Evolutionary conservation across 2,888 invertebrate genomes (phyloP).

Genomic region (Ceraclea dissimilis): DNA sequence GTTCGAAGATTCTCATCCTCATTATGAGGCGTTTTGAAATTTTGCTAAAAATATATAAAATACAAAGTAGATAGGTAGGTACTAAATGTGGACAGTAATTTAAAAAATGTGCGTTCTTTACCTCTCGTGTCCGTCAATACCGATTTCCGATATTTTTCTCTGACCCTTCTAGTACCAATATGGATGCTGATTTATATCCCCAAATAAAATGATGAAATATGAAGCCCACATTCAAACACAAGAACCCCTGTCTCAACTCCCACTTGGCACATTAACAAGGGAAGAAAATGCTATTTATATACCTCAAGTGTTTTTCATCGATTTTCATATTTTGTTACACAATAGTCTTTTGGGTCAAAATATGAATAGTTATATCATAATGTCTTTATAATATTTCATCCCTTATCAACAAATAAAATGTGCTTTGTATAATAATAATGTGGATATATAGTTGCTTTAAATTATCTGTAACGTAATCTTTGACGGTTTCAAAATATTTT

Average conservation of each 20-base stretch:
- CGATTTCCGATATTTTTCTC: not conserved
- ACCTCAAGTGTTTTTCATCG: not conserved
- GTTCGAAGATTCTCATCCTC: too few species aligned
- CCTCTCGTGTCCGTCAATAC: conserved; percentile 13
- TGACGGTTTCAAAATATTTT: too few species aligned
- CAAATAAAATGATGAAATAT: conserved; percentile 22
- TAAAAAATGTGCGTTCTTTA: not conserved
- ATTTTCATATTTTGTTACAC: not conserved
- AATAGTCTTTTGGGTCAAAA: too few species aligned
- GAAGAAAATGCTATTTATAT: not conserved
- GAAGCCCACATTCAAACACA: conserved; percentile 10
- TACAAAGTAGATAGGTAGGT: too few species aligned
- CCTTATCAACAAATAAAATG: too few species aligned
- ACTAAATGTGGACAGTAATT: not conserved
- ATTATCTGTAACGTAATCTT: too few species aligned
- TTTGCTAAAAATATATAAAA: too few species aligned
- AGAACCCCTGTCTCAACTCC: not conserved
- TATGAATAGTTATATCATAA: too few species aligned
- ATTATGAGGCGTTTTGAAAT: too few species aligned
- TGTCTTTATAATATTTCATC: too few species aligned
- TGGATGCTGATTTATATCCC: conserved; percentile 21
- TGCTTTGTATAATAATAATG: too few species aligned
- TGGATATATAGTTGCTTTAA: too few species aligned
- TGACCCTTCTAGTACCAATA: conserved; percentile 8
- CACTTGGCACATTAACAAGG: not conserved